These are phyloP conservation scores for Lasioglossum calceatum DNA, from an alignment of 2,888 invertebrate species.

Conservation along the genomic window DNA sequence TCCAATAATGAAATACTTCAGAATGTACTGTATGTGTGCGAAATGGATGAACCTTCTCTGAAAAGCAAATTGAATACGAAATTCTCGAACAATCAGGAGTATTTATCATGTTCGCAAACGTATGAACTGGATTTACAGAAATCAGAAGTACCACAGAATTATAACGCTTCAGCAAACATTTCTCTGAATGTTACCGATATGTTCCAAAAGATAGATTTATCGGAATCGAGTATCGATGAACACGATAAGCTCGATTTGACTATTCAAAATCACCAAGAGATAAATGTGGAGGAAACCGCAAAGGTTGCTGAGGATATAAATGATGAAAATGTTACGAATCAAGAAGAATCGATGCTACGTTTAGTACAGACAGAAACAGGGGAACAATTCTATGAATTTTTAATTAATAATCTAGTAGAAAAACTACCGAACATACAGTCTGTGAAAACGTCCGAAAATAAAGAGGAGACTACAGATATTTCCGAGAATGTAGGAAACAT, in stretches of 20 bases:
- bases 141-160: slow-evolving; percentile 28
- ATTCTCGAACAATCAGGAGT: slow-evolving; percentile 13
- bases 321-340: slow-evolving; percentile 33
- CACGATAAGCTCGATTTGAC: slow-evolving; percentile 32
- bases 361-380: slow-evolving; percentile 77
- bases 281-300: slow-evolving; percentile 18
- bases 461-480: slow-evolving; percentile 35
- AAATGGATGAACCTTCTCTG: slow-evolving; percentile 43
- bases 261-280: slow-evolving; percentile 25
- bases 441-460: slow-evolving; percentile 31
- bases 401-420: slow-evolving; percentile 75
- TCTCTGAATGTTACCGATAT: slow-evolving; percentile 45
- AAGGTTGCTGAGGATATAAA: slow-evolving; percentile 22
- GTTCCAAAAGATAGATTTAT: slow-evolving; percentile 52
- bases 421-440: slow-evolving; percentile 58
- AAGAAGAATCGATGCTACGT: slow-evolving; percentile 71
- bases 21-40: slow-evolving; percentile 30
- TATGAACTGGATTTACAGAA: slow-evolving; percentile 38
- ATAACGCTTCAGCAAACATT: slow-evolving; percentile 25
- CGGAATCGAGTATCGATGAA: slow-evolving; percentile 33
- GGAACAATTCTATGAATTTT: slow-evolving; percentile 79
- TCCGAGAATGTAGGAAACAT: slow-evolving; percentile 16
- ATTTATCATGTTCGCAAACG: slow-evolving; percentile 9
- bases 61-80: slow-evolving; percentile 48
- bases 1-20: slow-evolving; percentile 63